Conservation (phyloP, 2,113 vertebrate species). For the Aix galericulata region DNA sequence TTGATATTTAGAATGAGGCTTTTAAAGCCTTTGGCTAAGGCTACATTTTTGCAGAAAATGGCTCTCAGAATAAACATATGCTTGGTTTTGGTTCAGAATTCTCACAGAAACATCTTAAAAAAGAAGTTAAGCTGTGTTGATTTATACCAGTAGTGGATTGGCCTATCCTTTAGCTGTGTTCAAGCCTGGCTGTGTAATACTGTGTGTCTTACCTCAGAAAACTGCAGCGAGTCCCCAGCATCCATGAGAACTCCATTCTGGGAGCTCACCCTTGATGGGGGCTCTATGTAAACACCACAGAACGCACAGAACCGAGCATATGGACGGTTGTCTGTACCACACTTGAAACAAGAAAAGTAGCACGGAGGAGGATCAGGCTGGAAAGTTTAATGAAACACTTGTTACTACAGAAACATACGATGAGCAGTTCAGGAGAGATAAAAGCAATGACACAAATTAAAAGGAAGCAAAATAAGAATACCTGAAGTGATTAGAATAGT, state of each 20-base stretch:
- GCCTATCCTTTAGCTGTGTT: neutral
- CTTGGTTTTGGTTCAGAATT: fast-evolving
- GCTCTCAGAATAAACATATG: neutral
- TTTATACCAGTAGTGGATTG: fast-evolving
- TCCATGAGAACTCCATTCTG: neutral
- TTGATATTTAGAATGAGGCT: neutral
- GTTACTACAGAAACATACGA: neutral
- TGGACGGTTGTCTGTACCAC: constrained; percentile 79
- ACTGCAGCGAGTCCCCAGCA: neutral
- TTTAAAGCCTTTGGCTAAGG: neutral
- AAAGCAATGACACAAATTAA: neutral
- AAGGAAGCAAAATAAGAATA: neutral
- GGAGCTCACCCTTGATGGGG: constrained; percentile 45
- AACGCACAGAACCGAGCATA: constrained; percentile 82
- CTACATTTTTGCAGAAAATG: neutral
- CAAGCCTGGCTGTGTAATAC: neutral
- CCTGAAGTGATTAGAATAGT: neutral
- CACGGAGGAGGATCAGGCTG: constrained; percentile 71
- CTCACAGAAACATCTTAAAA: neutral
- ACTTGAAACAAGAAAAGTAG: constrained; percentile 80
- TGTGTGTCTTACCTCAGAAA: constrained; percentile 58
- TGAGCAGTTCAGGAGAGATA: neutral
- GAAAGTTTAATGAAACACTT: constrained; percentile 23
- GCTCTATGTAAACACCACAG: constrained; percentile 83
- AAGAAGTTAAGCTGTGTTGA: neutral